Conservation (phyloP, 2,888 invertebrate genomes). For the Brachypalpus laphriformis region DNA sequence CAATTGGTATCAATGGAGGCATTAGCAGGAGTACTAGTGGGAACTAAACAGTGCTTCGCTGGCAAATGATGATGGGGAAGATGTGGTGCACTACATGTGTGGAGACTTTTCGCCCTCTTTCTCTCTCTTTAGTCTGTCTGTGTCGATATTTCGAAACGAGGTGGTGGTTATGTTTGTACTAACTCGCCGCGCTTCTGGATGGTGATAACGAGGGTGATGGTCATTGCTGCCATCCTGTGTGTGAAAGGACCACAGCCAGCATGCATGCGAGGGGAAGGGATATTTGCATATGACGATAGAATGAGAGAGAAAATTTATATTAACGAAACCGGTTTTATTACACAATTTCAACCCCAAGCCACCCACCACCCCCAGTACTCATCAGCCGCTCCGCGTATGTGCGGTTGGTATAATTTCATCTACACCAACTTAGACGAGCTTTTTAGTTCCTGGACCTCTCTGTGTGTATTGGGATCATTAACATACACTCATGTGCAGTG, state of each 20-base stretch:
- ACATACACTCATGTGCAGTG: constrained; percentile 27
- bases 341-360: constrained; percentile 58
- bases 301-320: constrained; percentile 72
- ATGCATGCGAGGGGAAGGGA: constrained; percentile 51
- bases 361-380: constrained; percentile 13
- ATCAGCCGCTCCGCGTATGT: constrained; percentile 65
- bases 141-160: constrained; percentile 74
- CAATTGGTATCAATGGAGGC: constrained; percentile 38
- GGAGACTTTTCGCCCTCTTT: constrained; percentile 45
- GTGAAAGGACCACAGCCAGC: constrained; percentile 38
- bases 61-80: background rate
- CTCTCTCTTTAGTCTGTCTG: constrained; percentile 74
- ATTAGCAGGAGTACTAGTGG: constrained; percentile 41
- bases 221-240: constrained; percentile 52
- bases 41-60: constrained; percentile 48
- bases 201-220: constrained; percentile 35
- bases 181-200: constrained; percentile 40
- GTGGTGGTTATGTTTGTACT: constrained; percentile 30
- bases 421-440: constrained; percentile 74
- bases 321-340: constrained; percentile 73
- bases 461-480: constrained; percentile 64
- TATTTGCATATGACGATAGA: constrained; percentile 64
- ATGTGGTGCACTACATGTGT: constrained; percentile 17
- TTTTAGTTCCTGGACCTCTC: constrained; percentile 63
- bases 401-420: constrained; percentile 74